phyloP scores from a whole-genome alignment of 2,797 vertebrate species.

The Myotis planiceps region DNA sequence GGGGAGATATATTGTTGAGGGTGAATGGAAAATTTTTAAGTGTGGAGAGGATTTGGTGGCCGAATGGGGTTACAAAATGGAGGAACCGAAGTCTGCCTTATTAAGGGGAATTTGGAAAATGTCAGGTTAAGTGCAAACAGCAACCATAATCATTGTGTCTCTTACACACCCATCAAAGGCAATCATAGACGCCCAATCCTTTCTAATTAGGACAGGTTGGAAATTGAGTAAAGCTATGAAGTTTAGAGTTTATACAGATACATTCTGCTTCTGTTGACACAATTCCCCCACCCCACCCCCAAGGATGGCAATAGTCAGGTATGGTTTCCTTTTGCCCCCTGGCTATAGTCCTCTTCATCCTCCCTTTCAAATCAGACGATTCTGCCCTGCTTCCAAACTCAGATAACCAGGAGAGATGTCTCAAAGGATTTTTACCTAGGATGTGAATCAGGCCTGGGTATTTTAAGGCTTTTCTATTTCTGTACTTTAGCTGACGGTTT shows the following conservation, averaged over 20 bases:
- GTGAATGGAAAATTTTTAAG: constrained; percentile 38
- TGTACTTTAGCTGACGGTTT: constrained; percentile 74
- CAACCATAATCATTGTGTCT: constrained; percentile 42
- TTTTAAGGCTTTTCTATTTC: constrained; percentile 82
- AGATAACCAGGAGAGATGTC: constrained; percentile 69
- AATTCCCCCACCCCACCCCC: not conserved
- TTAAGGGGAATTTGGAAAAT: constrained; percentile 22
- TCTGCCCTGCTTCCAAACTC: constrained; percentile 66
- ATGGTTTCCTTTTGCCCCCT: constrained; percentile 21
- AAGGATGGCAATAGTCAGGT: constrained; percentile 18
- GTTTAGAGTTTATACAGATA: constrained; percentile 18
- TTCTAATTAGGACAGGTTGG: constrained; percentile 60
- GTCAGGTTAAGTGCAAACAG: constrained; percentile 26
- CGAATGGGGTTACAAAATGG: constrained; percentile 29
- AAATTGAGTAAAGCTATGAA: constrained; percentile 14
- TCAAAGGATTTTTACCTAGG: constrained; percentile 78
- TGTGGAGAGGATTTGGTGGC: constrained; percentile 43
- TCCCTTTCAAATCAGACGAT: constrained; percentile 47
- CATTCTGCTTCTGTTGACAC: constrained; percentile 13
- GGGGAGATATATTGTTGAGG: not conserved
- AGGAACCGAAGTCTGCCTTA: not conserved
- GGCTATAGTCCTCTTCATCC: not conserved
- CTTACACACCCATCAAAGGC: constrained; percentile 35
- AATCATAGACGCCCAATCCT: constrained; percentile 39
- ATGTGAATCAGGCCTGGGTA: constrained; percentile 77